Conservation (phyloP, 2,888 invertebrate species). For the Lepidonotus clava region DNA sequence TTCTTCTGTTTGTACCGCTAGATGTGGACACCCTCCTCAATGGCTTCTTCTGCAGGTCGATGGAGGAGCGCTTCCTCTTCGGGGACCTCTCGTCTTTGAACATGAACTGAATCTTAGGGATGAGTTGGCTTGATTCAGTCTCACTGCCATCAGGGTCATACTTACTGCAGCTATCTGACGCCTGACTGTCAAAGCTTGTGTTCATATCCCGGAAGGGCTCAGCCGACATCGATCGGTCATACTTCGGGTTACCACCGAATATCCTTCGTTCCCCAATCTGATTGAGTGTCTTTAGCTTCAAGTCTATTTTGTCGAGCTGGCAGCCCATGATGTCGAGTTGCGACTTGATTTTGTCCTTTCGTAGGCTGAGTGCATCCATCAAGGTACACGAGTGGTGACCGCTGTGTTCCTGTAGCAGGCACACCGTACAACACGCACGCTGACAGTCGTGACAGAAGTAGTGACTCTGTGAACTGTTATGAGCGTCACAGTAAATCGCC, state of each 20-base stretch:
- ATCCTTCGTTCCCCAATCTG: not conserved
- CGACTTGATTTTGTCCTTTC: constrained; percentile 59
- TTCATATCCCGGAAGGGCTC: not conserved
- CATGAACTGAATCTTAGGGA: not conserved
- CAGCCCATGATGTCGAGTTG: constrained; percentile 59
- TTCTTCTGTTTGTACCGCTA: not conserved
- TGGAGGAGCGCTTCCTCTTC: not conserved
- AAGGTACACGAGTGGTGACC: constrained; percentile 57
- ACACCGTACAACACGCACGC: constrained; percentile 58
- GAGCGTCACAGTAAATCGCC: constrained; percentile 57
- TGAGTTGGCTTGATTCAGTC: not conserved
- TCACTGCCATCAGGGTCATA: not conserved
- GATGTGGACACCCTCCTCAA: not conserved
- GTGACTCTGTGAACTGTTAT: constrained; percentile 55
- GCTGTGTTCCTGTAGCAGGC: constrained; percentile 60
- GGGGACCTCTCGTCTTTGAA: not conserved
- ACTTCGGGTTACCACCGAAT: not conserved
- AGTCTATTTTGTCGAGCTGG: constrained; percentile 56
- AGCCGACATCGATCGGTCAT: not conserved
- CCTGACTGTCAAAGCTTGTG: not conserved
- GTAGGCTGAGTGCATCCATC: constrained; percentile 58
- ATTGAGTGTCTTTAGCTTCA: constrained; percentile 45
- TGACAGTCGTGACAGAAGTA: constrained; percentile 64
- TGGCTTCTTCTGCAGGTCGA: not conserved
- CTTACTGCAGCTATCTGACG: not conserved